These are phyloP conservation scores for Chymomyza amoena DNA, from an alignment of 2,888 invertebrate genomes.

Conservation along the genomic window DNA sequence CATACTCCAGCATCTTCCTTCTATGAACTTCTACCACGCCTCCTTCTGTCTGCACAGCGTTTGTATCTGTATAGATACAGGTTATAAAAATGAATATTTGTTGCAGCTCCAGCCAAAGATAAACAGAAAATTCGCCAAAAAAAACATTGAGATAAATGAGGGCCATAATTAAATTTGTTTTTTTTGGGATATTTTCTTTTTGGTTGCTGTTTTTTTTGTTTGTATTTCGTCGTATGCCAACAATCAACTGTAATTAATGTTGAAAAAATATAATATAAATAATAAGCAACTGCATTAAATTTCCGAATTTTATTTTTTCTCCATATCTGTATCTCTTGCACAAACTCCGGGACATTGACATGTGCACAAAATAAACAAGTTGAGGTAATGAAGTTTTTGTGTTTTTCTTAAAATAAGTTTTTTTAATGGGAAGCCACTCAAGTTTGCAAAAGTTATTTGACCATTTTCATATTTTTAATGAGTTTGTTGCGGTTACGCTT, in stretches of 20 bases:
- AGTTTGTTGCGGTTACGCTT: conserved; percentile 32
- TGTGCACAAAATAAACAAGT: background rate
- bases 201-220: background rate
- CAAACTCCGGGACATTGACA: background rate
- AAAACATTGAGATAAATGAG: conserved; percentile 7
- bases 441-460: conserved; percentile 1
- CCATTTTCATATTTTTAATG: conserved; percentile 48
- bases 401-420: conserved; percentile 12
- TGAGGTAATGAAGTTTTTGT: background rate
- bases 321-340: background rate
- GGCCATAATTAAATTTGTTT: conserved; percentile 11
- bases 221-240: background rate
- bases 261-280: conserved; percentile 3
- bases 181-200: too few relatives aligned
- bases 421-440: background rate
- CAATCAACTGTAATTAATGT: conserved; percentile 5
- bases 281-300: conserved; percentile 18
- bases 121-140: background rate
- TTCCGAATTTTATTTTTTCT: background rate
- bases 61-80: background rate
- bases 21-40: too few relatives aligned
- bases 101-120: conserved; percentile 11
- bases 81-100: background rate
- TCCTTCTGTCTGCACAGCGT: too few relatives aligned
- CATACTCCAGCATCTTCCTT: too few relatives aligned